A percentile compares a stretch with the other conserved stretches of the same genome.
Conservation (phyloP, 2,797 vertebrate species). For the Natrix natrix region DNA sequence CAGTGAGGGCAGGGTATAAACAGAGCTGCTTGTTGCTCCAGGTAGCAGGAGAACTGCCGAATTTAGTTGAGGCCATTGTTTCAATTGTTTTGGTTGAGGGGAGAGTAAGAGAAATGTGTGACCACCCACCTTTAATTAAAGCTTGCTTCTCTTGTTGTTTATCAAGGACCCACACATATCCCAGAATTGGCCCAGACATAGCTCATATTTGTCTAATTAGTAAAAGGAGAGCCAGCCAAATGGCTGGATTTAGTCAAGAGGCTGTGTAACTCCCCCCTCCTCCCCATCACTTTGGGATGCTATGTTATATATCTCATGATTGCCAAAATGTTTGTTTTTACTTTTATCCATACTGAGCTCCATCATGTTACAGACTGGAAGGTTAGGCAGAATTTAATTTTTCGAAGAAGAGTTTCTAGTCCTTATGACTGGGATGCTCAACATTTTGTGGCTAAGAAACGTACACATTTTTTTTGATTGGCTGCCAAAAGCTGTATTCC, state of each 20-base stretch:
- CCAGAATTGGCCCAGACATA: conserved; percentile 18
- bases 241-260: conserved; percentile 9
- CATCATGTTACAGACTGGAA: neutral
- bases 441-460: neutral
- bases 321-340: neutral
- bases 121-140: conserved; percentile 22
- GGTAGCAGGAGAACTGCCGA: neutral
- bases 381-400: neutral
- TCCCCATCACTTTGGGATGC: neutral
- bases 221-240: neutral
- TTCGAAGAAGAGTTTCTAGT: neutral
- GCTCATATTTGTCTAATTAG: conserved; percentile 34
- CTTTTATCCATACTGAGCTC: neutral
- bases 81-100: neutral
- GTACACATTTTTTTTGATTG: neutral
- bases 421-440: neutral
- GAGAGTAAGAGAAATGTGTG: neutral
- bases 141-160: conserved; percentile 5
- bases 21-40: neutral
- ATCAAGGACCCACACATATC: conserved; percentile 15
- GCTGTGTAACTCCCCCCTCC: neutral
- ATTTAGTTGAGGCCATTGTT: neutral
- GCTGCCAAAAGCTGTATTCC: neutral
- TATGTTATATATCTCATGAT: neutral
- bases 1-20: neutral